Conservation (phyloP, 2,797 vertebrate species). For the Epinephelus malabaricus region DNA sequence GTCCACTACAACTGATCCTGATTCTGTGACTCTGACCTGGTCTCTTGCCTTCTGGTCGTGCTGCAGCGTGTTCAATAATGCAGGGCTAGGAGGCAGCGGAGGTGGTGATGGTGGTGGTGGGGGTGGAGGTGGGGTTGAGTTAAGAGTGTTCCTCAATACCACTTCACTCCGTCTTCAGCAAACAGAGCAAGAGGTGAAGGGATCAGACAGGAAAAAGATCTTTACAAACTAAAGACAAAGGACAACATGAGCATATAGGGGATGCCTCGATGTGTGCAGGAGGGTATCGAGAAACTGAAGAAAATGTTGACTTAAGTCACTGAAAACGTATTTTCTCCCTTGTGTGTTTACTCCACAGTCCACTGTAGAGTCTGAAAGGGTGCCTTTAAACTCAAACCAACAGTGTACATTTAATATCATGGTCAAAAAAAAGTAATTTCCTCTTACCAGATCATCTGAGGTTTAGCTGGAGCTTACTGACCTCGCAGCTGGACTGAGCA, state of each 20-base stretch:
- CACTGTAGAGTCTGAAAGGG: conserved; percentile 31
- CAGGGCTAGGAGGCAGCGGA: conserved; percentile 63
- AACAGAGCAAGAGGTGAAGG: conserved; percentile 54
- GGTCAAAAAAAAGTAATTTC: conserved; percentile 66
- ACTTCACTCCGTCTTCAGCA: conserved; percentile 45
- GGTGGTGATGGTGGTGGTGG: conserved; percentile 10
- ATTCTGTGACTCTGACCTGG: conserved; percentile 64
- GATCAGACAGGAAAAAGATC: conserved; percentile 24
- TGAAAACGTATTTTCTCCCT: conserved; percentile 29
- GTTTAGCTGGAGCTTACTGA: conserved; percentile 65
- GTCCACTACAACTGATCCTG: conserved; percentile 64
- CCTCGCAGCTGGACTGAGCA: conserved; percentile 63
- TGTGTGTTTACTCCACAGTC: conserved; percentile 41
- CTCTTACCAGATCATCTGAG: conserved; percentile 58
- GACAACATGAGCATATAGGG: conserved; percentile 15
- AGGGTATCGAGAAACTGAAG: not conserved
- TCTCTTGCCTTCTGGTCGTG: conserved; percentile 51
- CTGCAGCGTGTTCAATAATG: conserved; percentile 83
- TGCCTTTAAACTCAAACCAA: conserved; percentile 60
- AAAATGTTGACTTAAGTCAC: conserved; percentile 30
- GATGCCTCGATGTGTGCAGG: conserved; percentile 1
- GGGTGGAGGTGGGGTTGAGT: conserved; percentile 31
- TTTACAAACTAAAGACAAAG: conserved; percentile 40
- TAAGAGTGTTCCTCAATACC: conserved; percentile 58
- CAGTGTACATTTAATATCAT: conserved; percentile 66